Evolutionary conservation across 2,888 invertebrate genomes (phyloP).

Genomic region (Himalopsyche tibetana): DNA sequence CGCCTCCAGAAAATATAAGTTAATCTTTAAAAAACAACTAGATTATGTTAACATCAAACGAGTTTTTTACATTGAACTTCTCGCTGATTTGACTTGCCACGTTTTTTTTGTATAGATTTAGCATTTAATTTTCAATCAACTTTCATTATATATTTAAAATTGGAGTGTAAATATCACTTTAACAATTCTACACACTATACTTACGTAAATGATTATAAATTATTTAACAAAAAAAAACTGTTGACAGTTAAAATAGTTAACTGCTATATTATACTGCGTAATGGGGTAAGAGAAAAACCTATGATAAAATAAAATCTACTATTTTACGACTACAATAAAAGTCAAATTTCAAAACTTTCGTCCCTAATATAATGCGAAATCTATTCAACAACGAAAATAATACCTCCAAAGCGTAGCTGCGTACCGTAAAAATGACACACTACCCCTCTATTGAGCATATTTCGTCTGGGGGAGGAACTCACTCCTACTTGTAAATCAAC

Average conservation of each 20-base stretch:
- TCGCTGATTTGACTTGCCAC: too few relatives aligned
- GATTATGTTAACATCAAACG: too few relatives aligned
- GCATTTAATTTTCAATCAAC: too few relatives aligned
- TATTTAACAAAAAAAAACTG: neutral
- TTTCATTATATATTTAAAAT: too few relatives aligned
- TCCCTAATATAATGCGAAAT: constrained; percentile 55
- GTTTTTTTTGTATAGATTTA: too few relatives aligned
- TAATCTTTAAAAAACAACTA: too few relatives aligned
- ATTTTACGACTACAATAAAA: constrained; percentile 37
- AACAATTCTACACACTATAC: too few relatives aligned
- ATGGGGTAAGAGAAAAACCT: neutral
- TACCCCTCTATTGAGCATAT: constrained; percentile 53
- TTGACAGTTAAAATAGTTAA: neutral
- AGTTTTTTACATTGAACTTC: too few relatives aligned
- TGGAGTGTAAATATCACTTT: too few relatives aligned
- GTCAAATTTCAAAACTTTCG: constrained; percentile 48
- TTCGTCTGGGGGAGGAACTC: constrained; percentile 23
- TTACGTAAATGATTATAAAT: too few relatives aligned
- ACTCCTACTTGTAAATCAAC: constrained; percentile 40
- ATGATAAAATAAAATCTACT: constrained; percentile 34
- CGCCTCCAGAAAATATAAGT: too few relatives aligned
- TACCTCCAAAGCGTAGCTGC: constrained; percentile 53
- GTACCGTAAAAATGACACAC: constrained; percentile 63
- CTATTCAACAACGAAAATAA: constrained; percentile 60
- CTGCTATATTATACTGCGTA: too few relatives aligned